phyloP scores from a whole-genome alignment of 2,888 invertebrate species.

The Drosophila incognita region DNA sequence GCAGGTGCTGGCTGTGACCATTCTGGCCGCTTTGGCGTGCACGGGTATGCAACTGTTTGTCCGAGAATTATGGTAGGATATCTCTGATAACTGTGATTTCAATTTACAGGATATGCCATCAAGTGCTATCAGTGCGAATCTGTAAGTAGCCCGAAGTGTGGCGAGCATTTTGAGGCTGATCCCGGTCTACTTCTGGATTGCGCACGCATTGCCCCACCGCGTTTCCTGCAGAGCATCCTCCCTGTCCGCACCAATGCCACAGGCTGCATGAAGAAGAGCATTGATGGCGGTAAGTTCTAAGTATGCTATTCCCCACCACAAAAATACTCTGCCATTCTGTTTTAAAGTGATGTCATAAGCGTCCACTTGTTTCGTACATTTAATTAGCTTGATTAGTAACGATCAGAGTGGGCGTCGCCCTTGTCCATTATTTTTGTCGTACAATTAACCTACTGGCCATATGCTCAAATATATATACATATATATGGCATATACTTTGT shows the following conservation, averaged over 20 bases:
- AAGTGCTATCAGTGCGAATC: constrained; percentile 84
- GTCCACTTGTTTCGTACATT: constrained; percentile 6
- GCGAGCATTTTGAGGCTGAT: constrained; percentile 78
- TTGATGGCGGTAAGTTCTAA: constrained; percentile 71
- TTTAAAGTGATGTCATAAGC: constrained; percentile 43
- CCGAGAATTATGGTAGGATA: neutral
- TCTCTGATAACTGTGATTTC: neutral
- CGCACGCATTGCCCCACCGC: constrained; percentile 74
- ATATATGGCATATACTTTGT: neutral
- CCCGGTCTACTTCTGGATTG: constrained; percentile 75
- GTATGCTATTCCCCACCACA: neutral
- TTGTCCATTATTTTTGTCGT: neutral
- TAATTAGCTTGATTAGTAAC: constrained; percentile 54
- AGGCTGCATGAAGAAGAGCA: constrained; percentile 82
- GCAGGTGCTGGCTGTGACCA: constrained; percentile 70
- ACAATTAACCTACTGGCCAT: constrained; percentile 11
- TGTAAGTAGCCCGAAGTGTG: constrained; percentile 75
- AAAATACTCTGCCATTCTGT: neutral
- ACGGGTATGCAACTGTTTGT: constrained; percentile 69
- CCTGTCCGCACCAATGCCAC: constrained; percentile 73
- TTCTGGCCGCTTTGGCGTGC: constrained; percentile 75
- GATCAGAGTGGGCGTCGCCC: constrained; percentile 11
- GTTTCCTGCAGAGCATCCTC: constrained; percentile 69
- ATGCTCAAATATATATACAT: constrained; percentile 7
- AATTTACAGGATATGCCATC: constrained; percentile 79